These are phyloP conservation scores for Chrysodeixis includens DNA, from an alignment of 2,888 invertebrate species.

Conservation along the genomic window DNA sequence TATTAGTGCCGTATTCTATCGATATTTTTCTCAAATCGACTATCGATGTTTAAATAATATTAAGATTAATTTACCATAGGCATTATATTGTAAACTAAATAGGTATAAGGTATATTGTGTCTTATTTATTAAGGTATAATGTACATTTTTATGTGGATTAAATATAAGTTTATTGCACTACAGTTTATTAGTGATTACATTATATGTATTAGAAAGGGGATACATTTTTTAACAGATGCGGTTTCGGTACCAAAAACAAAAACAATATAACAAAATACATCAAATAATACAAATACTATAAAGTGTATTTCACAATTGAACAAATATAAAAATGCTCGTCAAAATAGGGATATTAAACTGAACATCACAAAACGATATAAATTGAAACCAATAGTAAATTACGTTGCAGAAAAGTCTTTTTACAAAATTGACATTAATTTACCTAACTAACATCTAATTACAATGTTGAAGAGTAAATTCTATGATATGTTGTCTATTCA, in stretches of 20 bases:
- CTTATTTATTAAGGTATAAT: conserved; percentile 2
- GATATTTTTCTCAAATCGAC: neutral
- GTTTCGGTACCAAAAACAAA: conserved; percentile 12
- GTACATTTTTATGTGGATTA: conserved; percentile 27
- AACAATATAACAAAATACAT: neutral
- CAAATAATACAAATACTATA: too few species aligned
- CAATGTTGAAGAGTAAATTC: conserved; percentile 58
- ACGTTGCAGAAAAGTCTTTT: conserved; percentile 36
- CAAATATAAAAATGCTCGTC: too few species aligned
- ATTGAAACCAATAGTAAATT: neutral
- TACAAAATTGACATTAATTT: conserved; percentile 63
- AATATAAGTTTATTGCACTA: conserved; percentile 45
- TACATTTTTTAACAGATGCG: conserved; percentile 21
- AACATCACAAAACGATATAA: neutral
- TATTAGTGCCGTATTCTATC: conserved; percentile 12
- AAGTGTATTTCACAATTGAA: too few species aligned
- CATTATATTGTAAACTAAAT: conserved; percentile 8
- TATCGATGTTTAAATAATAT: neutral
- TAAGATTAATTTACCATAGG: neutral
- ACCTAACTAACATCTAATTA: conserved; percentile 62
- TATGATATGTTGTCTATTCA: conserved; percentile 85
- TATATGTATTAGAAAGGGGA: conserved; percentile 33
- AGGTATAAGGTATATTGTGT: conserved; percentile 1
- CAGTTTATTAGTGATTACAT: conserved; percentile 44
- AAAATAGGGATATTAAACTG: too few species aligned